Base-by-base conservation (phyloP, 1,140 invertebrate genomes). In the Diachasma alloeum region DNA sequence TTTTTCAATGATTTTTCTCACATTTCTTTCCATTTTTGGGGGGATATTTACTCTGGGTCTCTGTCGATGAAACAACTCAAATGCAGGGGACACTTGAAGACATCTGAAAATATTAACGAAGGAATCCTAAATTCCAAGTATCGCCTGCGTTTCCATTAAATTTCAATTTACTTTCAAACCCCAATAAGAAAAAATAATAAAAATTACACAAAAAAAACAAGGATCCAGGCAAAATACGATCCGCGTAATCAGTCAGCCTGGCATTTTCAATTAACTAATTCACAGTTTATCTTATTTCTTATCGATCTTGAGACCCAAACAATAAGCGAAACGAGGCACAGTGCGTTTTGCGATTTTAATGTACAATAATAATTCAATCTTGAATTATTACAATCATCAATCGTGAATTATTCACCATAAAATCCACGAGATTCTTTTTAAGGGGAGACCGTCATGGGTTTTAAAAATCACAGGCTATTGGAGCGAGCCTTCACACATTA, bases 311-410 rank as follows among this genome's bases (percentile, higher is more conserved):
- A 74, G 74, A 69, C 68, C 74, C 71, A 76, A 63, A 63, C 9
- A 26, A 63, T 53, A 79, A 76, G 78, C 74, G 46, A 76, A 79
- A 79, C 74, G 78, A 79, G 74, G 74, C 71, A 76, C 53, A 73
- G 74, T 79, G 74, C 68, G 72, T 78, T 78, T 68, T 69, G 48
- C 73, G 74, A 76, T 79, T 63, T 79, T 76, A 74, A 78, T 78
- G 72, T 75, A 73, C 19, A 75, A 42, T 66, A 26, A 31, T n/a
- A 31, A 68, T 68, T 42, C 24, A 63, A 63, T 26, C 6, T 26
- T 63, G 19, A 63, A 26, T 63, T 36, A 48, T 31, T 68, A 37
- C 36, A 11, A 74, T 42, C 4, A 74, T 11, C 26, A 56, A 17
- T 13, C 17, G 22, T n/a, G 48, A 63, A 44, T 22, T 70, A 36